Evolutionary conservation across 2,888 invertebrate species (phyloP).

Genomic region (Macaria liturata): DNA sequence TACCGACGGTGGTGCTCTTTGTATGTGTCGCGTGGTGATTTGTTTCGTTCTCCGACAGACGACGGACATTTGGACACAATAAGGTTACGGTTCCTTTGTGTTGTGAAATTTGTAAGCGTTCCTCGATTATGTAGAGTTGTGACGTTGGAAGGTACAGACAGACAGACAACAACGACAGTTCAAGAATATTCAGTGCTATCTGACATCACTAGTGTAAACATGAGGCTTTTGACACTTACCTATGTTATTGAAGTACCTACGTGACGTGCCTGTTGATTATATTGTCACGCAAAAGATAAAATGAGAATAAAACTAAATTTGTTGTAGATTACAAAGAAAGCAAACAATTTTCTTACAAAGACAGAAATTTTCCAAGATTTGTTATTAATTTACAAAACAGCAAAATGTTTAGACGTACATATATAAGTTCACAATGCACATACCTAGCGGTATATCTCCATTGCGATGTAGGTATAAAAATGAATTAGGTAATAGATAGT

Average conservation of each 20-base stretch:
- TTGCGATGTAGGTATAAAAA: too few relatives aligned
- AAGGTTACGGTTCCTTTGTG: constrained; percentile 67
- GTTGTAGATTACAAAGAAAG: too few relatives aligned
- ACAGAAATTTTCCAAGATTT: too few relatives aligned
- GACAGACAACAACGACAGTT: constrained; percentile 26
- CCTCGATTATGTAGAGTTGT: constrained; percentile 48
- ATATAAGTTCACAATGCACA: too few relatives aligned
- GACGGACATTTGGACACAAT: constrained; percentile 46
- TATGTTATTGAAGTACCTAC: constrained; percentile 1
- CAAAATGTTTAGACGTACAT: too few relatives aligned
- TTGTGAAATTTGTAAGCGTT: constrained; percentile 47
- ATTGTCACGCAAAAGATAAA: constrained; percentile 25
- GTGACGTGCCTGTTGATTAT: constrained; percentile 16
- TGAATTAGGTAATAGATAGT: too few relatives aligned
- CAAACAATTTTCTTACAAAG: too few relatives aligned
- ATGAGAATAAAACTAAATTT: too few relatives aligned
- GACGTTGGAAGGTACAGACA: constrained; percentile 51
- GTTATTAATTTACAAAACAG: too few relatives aligned
- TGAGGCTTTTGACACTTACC: constrained; percentile 13
- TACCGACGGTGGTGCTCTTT: constrained; percentile 62
- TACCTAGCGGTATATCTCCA: too few relatives aligned
- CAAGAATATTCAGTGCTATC: constrained; percentile 59
- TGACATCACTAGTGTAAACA: constrained; percentile 34
- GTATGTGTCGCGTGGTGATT: constrained; percentile 57
- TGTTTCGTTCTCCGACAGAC: constrained; percentile 45